Conservation (phyloP, 2,797 vertebrate species). For the Microhierax caerulescens region DNA sequence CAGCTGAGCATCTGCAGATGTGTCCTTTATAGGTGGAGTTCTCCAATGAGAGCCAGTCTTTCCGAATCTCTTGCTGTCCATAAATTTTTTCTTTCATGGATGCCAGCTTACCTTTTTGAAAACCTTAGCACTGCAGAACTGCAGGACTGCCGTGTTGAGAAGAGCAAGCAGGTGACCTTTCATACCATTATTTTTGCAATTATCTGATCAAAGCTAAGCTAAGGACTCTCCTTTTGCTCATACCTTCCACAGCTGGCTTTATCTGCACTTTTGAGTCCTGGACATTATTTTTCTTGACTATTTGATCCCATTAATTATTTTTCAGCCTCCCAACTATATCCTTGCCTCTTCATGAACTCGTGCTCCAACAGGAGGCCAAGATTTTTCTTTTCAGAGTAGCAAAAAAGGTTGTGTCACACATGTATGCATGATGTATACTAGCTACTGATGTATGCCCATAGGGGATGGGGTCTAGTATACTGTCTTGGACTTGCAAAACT, state of each 20-base stretch:
- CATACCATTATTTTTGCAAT: neutral
- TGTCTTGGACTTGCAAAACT: neutral
- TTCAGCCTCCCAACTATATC: neutral
- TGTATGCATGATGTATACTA: neutral
- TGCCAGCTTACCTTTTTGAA: neutral
- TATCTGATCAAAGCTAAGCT: neutral
- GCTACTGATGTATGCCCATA: rapidly evolving
- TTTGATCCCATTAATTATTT: neutral
- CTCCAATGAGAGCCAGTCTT: neutral
- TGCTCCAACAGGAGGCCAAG: neutral
- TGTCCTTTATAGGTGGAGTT: neutral
- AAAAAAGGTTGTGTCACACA: neutral
- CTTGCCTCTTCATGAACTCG: neutral
- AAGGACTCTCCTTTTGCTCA: neutral
- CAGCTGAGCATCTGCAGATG: rapidly evolving
- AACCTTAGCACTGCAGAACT: neutral
- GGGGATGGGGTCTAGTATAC: neutral
- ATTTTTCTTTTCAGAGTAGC: neutral
- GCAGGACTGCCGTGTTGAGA: neutral
- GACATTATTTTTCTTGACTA: neutral
- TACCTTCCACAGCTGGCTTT: neutral
- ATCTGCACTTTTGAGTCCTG: neutral
- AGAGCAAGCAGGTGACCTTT: neutral
- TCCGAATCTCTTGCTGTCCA: neutral
- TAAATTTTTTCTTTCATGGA: neutral